Evolutionary conservation across 2,888 invertebrate species (phyloP).

Genomic region (Esperia sulphurella): DNA sequence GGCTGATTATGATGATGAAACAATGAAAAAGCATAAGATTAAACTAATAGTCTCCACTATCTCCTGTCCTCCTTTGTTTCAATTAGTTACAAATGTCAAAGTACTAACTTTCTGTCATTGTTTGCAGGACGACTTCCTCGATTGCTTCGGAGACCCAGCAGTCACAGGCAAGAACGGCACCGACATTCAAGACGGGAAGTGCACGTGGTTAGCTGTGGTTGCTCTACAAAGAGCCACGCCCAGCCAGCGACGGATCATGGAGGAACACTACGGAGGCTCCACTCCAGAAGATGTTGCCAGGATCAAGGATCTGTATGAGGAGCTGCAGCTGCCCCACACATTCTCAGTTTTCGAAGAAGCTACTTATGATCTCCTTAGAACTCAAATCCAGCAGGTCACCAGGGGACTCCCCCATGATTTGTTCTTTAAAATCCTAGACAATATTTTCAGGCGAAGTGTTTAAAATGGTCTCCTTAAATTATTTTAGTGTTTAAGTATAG

Average conservation of each 20-base stretch:
- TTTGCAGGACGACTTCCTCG: conserved; percentile 90
- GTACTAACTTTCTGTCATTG: no score
- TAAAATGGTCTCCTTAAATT: conserved; percentile 44
- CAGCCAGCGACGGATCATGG: conserved; percentile 84
- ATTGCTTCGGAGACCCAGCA: conserved; percentile 92
- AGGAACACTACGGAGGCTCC: conserved; percentile 86
- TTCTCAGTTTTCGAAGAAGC: conserved; percentile 91
- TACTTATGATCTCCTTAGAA: conserved; percentile 88
- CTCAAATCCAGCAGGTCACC: conserved; percentile 91
- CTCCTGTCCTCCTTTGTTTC: no score
- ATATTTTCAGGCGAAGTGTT: conserved; percentile 86
- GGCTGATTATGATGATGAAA: no score
- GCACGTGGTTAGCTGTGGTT: conserved; percentile 95
- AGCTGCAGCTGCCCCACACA: conserved; percentile 86
- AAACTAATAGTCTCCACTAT: no score
- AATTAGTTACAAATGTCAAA: no score
- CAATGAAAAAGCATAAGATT: no score
- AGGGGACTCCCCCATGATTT: conserved; percentile 89
- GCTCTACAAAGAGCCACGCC: conserved; percentile 89
- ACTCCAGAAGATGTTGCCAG: conserved; percentile 83
- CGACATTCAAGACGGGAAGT: conserved; percentile 97
- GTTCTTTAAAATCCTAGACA: conserved; percentile 90
- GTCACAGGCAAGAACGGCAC: conserved; percentile 94
- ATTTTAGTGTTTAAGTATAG: neutral
- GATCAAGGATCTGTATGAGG: conserved; percentile 88